phyloP scores from a whole-genome alignment of 2,113 vertebrate species.

The Toxotes jaculatrix region DNA sequence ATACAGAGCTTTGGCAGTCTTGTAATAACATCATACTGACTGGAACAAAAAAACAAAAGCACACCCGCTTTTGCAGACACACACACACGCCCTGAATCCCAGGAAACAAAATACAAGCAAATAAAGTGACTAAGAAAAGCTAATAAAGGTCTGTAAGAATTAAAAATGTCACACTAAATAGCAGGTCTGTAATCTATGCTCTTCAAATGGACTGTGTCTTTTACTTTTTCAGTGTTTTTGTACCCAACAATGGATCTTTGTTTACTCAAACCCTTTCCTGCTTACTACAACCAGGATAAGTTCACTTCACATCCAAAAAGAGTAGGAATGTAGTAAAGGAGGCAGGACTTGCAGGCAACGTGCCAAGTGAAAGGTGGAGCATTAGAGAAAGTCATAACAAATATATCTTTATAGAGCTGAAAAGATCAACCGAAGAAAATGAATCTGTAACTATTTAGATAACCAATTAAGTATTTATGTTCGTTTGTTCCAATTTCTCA shows the following conservation, averaged over 20 bases:
- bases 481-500: background rate
- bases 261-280: background rate
- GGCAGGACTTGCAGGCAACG: background rate
- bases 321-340: background rate
- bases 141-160: constrained; percentile 42
- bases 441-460: background rate
- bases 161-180: constrained; percentile 4
- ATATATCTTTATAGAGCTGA: background rate
- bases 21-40: constrained; percentile 55
- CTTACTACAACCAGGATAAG: background rate
- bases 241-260: background rate
- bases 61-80: constrained; percentile 13
- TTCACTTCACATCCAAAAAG: background rate
- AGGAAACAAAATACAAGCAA: constrained; percentile 77
- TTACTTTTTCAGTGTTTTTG: background rate
- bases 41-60: constrained; percentile 47
- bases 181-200: background rate
- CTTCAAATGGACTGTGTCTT: background rate
- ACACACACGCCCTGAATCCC: constrained; percentile 64
- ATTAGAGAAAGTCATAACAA: background rate
- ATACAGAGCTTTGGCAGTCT: constrained; percentile 70
- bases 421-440: background rate
- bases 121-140: constrained; percentile 55
- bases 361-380: background rate
- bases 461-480: background rate